Evolutionary conservation across 2,113 vertebrate species (phyloP), one percentile per base, ranked within the genome.

Genomic region (Vulpes vulpes): DNA sequence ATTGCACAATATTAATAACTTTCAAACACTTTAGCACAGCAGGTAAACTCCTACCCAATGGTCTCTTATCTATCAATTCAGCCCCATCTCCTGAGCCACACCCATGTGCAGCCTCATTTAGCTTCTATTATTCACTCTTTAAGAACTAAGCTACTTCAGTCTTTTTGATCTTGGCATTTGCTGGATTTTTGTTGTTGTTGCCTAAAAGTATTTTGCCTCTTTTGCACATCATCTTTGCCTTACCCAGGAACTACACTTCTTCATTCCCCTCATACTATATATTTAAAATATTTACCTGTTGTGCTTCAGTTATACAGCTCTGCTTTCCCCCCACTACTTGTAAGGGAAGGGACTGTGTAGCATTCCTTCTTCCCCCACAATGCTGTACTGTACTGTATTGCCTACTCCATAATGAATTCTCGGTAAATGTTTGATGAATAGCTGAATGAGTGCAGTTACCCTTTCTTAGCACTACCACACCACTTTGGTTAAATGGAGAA

Each of bases 401-500:
- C 30, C 55, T 74, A 32, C 19, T 73, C 49, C 43, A 35, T 65
- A 53, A 38, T 51, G 57, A 49, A 81, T 43, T 5, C 35, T 94
- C 60, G 67, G 53, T 38, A 69, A 71, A 74, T 62, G 12, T 51
- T 81, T 90, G 25, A 43, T 43, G 30, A 49, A 20, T 38, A 23
- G 1, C 11, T 86, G 27, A 96, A 60, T 53, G 32, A 87, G 55
- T 35, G n/a, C 11, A 69, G 22, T 65, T 62, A 38, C 15, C 11
- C 30, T 64, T 92, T 65, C 62, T 32, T n/a, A 53, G 14, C n/a
- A 43, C 15, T 35, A 11, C 38, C 27, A n/a, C 5, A n/a, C 15
- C 23, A 69, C 53, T 69, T 62, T 55, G 64, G 49, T 78, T 93
- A 78, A 83, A 94, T 71, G 73, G 22, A 95, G 64, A 84, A 83